phyloP scores from a whole-genome alignment of 2,113 vertebrate species.

The Galeopterus variegatus region DNA sequence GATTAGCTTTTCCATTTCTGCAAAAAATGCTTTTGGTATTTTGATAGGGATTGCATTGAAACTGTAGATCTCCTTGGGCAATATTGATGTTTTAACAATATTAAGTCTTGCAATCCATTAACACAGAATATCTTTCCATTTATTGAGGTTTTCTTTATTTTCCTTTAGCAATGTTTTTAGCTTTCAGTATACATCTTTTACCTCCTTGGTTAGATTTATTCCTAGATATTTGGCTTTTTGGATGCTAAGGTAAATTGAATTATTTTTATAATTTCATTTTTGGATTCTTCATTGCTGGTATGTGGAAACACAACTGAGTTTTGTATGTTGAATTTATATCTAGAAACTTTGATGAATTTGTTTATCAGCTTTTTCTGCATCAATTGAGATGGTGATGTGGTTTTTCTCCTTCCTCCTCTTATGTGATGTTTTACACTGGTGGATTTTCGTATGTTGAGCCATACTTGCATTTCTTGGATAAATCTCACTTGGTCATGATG shows the following conservation, averaged over 20 bases:
- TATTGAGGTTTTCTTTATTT: slow-evolving; percentile 14
- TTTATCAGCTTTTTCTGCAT: too few relatives aligned
- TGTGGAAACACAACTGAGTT: neutral
- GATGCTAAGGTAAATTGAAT: neutral
- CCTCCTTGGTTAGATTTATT: neutral
- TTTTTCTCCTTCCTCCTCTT: too few relatives aligned
- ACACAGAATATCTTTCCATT: neutral
- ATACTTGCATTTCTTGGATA: neutral
- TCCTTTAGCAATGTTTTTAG: neutral
- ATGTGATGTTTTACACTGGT: too few relatives aligned
- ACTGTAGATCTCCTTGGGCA: neutral
- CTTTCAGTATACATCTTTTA: neutral
- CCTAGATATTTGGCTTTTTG: neutral
- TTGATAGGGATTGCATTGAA: neutral
- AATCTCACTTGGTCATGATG: too few relatives aligned
- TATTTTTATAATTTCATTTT: neutral
- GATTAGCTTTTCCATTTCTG: neutral
- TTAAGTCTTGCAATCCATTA: neutral
- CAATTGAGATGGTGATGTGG: too few relatives aligned
- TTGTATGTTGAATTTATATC: neutral
- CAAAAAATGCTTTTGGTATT: neutral
- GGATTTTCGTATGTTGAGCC: too few relatives aligned
- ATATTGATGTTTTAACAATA: neutral
- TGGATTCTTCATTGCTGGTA: neutral
- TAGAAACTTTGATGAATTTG: neutral